These are phyloP conservation scores for Beris morrisii DNA, from an alignment of 2,888 invertebrate species.

Conservation along the genomic window DNA sequence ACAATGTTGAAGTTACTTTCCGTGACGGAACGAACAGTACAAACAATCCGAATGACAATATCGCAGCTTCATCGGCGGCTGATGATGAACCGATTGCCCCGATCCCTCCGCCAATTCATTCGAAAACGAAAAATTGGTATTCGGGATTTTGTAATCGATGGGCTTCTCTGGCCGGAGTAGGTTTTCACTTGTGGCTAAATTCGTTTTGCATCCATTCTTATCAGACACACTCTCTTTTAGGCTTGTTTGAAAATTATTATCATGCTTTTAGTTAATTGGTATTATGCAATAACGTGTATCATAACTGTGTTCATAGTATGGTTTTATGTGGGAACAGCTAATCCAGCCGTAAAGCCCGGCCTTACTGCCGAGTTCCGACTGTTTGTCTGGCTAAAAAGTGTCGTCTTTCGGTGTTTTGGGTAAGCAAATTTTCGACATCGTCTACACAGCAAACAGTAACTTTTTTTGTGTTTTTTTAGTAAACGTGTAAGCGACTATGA, in stretches of 20 bases:
- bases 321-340: slow-evolving; percentile 92
- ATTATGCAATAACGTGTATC: slow-evolving; percentile 84
- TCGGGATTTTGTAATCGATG: slow-evolving; percentile 92
- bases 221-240: slow-evolving; percentile 58
- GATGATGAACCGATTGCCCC: slow-evolving; percentile 60
- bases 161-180: slow-evolving; percentile 88
- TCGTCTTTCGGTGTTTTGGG: slow-evolving; percentile 76
- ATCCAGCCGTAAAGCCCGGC: slow-evolving; percentile 94
- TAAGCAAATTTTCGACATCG: slow-evolving; percentile 53
- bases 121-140: slow-evolving; percentile 94
- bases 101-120: slow-evolving; percentile 72
- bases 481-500: slow-evolving; percentile 80
- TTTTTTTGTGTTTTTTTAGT: slow-evolving; percentile 53
- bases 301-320: slow-evolving; percentile 81
- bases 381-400: slow-evolving; percentile 74
- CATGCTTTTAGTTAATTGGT: slow-evolving; percentile 94
- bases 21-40: slow-evolving; percentile 46
- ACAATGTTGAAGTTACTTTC: slow-evolving; percentile 42
- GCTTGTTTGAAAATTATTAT: slow-evolving; percentile 83
- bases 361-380: slow-evolving; percentile 81
- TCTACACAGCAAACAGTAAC: slow-evolving; percentile 5
- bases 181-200: slow-evolving; percentile 47
- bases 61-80: slow-evolving; percentile 43
- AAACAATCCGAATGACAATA: slow-evolving; percentile 42
- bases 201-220: slow-evolving; percentile 4